Evolutionary conservation across 2,797 vertebrate species (phyloP), one percentile per base, ranked within the genome.

Genomic region (Ciconia nigra): DNA sequence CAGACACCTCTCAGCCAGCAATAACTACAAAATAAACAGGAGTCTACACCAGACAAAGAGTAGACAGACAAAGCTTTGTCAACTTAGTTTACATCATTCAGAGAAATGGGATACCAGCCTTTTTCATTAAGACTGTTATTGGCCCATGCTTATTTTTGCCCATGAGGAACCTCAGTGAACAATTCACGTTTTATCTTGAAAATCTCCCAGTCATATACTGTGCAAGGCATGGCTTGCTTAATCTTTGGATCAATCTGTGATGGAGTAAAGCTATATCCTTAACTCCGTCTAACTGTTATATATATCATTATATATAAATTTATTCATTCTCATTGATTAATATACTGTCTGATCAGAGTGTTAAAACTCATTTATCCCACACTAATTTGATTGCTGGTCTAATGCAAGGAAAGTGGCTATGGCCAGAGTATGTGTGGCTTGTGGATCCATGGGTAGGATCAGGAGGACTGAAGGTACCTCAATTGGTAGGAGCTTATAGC

Each of bases 401-500:
- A 47, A 71, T 17, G 37, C 31, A 82, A 67, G 22, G 20, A 33
- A 77, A 33, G 13, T 5, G 5, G 14, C 15, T 57, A 33, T 9
- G 3, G 4, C 29, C 54, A 62, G 15, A 46, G 4, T 39, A 26
- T 29, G 8, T 57, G 49, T 16, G 8, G 37, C 29, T 69, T 83
- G 20, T 44, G 51, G 51, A 39, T 44, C 46, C 31, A 18, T 21
- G 5, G 18, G 26, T 21, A 52, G 41, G 17, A 33, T 55, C 15
- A 55, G 20, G 15, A 83, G 29, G 31, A 63, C 29, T 10, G 14
- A 70, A 57, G 12, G 5, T 33, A 16, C 42, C 21, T 54, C 33
- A 41, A 2, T 0, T 37, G 12, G 14, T 13, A 42, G 39, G 44
- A 78, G 10, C 7, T 70, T 33, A 29, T 1, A 42, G 18, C 11